Percentiles rank a stretch among this genome's conserved stretches.
Evolutionary conservation across 92 coral and sea anemone genomes (phyloP).

Genomic region (Paramuricea clavata): DNA sequence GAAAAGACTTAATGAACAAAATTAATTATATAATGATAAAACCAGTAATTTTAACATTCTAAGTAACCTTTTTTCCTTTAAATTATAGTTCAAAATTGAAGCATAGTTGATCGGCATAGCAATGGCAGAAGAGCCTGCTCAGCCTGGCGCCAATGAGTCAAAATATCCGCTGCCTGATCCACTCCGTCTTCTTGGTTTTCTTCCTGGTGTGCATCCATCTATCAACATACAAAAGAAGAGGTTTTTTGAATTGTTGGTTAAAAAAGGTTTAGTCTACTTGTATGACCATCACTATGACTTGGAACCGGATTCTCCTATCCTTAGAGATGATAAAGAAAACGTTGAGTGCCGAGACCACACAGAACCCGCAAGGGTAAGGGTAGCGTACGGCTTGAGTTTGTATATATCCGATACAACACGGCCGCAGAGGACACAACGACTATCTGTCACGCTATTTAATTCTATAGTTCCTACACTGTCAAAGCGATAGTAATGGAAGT

Average conservation of each 20-base stretch:
- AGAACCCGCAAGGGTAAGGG: background rate
- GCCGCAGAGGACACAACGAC: too few species aligned
- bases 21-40: too few species aligned
- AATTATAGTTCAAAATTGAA: background rate
- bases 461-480: too few species aligned
- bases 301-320: conserved; percentile 39
- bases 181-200: conserved; percentile 5
- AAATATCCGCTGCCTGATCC: background rate
- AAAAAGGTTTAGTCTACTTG: conserved; percentile 17
- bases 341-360: background rate
- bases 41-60: too few species aligned
- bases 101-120: background rate
- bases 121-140: background rate
- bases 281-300: background rate
- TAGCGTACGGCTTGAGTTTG: too few species aligned
- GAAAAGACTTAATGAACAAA: too few species aligned
- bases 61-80: background rate
- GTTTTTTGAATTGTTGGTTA: background rate
- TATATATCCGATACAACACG: too few species aligned
- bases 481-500: too few species aligned
- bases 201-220: conserved; percentile 15
- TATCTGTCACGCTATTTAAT: too few species aligned
- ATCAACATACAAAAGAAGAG: conserved; percentile 19
- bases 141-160: background rate
- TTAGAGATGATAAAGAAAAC: background rate